Conservation (phyloP, 1,140 invertebrate genomes). For the Papilio machaon region DNA sequence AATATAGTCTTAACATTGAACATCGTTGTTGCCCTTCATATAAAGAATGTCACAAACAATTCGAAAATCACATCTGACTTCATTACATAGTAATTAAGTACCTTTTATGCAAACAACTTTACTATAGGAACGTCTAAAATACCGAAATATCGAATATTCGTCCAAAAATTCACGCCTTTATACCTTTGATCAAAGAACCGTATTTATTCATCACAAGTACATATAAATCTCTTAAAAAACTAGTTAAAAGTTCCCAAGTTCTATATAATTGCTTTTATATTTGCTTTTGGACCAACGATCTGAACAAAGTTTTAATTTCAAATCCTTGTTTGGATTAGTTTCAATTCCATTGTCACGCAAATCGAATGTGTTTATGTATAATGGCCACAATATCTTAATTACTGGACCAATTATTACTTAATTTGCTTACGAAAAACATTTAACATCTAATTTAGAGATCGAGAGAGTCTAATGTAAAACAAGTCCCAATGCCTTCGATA, state of each 20-base stretch:
- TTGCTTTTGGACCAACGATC: background rate
- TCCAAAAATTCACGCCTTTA: background rate
- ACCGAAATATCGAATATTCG: background rate
- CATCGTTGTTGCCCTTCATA: background rate
- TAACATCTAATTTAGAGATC: no score
- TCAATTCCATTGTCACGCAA: background rate
- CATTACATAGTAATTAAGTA: background rate
- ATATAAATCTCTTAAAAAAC: conserved; percentile 13
- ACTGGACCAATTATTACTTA: no score
- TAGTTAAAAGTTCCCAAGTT: conserved; percentile 7
- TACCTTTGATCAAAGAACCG: background rate
- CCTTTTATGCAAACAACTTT: background rate
- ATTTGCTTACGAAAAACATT: no score
- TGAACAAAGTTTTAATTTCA: conserved; percentile 6
- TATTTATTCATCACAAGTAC: background rate
- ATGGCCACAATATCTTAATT: background rate
- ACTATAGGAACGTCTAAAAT: background rate
- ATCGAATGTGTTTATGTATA: background rate
- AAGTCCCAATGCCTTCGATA: no score
- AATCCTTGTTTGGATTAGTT: background rate
- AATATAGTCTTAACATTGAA: background rate
- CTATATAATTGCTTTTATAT: conserved; percentile 1
- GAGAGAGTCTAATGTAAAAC: no score
- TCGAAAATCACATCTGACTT: background rate
- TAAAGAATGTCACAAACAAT: background rate